Conservation (phyloP, 2,113 vertebrate species). For the Gorsachius goisagi region DNA sequence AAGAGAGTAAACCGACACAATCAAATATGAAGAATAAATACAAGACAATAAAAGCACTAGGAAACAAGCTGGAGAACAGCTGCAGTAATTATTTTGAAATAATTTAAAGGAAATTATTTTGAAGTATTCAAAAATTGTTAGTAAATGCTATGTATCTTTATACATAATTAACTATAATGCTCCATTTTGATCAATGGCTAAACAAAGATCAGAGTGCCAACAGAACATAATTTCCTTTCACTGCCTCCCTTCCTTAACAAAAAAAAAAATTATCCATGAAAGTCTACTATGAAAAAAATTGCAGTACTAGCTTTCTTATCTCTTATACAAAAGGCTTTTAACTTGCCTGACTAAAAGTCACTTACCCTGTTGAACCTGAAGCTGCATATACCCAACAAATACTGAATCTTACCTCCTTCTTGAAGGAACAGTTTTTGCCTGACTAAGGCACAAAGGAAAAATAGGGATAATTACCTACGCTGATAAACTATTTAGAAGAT, state of each 20-base stretch:
- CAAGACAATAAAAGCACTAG: not conserved
- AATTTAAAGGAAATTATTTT: not conserved
- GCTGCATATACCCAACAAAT: not conserved
- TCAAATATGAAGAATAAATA: not conserved
- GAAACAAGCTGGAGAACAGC: not conserved
- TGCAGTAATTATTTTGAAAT: not conserved
- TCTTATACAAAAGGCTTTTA: not conserved
- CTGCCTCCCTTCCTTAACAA: not conserved
- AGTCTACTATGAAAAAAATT: not conserved
- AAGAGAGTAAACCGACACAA: not conserved
- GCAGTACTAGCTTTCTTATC: not conserved
- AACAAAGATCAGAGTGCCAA: not conserved
- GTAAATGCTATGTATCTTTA: not conserved
- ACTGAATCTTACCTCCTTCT: not conserved
- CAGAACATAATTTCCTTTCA: not conserved
- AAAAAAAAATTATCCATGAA: not conserved
- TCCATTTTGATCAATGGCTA: not conserved
- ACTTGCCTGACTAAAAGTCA: not conserved
- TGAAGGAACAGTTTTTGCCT: not conserved
- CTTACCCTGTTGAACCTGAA: not conserved
- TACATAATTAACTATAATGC: not conserved
- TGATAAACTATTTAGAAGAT: not conserved
- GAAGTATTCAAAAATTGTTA: not conserved
- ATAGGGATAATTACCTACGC: not conserved
- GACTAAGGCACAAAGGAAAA: not conserved